Conservation (phyloP, 2,113 vertebrate species). For the Prunella himalayana region DNA sequence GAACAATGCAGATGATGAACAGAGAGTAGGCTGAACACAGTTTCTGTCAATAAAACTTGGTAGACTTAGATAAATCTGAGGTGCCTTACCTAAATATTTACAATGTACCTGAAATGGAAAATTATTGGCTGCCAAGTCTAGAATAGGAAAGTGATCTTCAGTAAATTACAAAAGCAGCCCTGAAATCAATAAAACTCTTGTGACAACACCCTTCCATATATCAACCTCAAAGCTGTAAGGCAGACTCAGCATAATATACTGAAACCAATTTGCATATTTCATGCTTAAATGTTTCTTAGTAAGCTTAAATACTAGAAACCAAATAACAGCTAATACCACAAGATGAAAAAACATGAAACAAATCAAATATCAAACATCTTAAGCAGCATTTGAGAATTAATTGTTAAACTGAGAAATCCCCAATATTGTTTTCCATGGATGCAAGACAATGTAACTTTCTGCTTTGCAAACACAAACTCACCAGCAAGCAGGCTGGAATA, state of each 20-base stretch:
- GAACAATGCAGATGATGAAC: background rate
- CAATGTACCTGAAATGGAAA: background rate
- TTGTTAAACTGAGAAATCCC: background rate
- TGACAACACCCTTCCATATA: background rate
- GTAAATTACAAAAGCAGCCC: background rate
- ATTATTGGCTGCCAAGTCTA: background rate
- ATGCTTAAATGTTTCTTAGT: background rate
- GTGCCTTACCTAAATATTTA: background rate
- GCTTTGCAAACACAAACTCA: conserved; percentile 67
- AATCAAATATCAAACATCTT: background rate
- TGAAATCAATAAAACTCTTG: background rate
- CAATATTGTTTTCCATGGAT: background rate
- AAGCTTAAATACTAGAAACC: background rate
- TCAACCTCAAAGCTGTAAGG: background rate
- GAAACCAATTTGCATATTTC: background rate
- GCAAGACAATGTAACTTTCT: background rate
- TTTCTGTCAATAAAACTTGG: background rate
- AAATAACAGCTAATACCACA: background rate
- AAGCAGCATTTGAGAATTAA: background rate
- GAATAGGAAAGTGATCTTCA: background rate
- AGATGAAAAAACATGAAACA: background rate
- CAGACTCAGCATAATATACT: background rate
- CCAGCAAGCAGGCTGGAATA: conserved; percentile 93
- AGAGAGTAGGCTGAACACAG: background rate
- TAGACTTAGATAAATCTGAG: background rate